A percentile compares a stretch with the other conserved stretches of the same genome.
Conservation (phyloP, 2,113 vertebrate species). For the Andinoacara biseriatus region DNA sequence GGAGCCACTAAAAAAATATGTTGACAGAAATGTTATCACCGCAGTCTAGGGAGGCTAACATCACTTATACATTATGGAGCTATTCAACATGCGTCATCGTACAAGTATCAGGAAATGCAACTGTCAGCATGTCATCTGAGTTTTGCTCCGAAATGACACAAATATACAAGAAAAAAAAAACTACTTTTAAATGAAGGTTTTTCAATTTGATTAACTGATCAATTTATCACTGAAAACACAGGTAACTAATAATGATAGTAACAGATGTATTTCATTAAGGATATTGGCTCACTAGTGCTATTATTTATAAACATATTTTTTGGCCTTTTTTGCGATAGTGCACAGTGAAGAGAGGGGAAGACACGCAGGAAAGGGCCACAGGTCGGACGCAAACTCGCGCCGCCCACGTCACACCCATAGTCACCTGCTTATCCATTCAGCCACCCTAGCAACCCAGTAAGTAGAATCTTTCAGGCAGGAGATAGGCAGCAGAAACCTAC, state of each 20-base stretch:
- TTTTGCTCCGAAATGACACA: background rate
- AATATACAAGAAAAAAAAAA: background rate
- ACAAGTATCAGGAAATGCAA: conserved; percentile 29
- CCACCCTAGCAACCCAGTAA: too few relatives aligned
- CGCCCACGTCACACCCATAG: too few relatives aligned
- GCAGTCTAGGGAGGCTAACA: conserved; percentile 6
- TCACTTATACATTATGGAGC: conserved; percentile 14
- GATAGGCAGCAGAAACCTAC: background rate
- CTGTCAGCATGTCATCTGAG: background rate
- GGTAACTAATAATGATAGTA: background rate
- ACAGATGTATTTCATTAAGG: background rate
- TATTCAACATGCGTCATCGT: background rate
- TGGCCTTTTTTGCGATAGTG: too few relatives aligned
- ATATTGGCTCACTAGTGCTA: too few relatives aligned
- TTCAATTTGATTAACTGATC: too few relatives aligned
- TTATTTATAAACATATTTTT: too few relatives aligned
- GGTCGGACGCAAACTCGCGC: too few relatives aligned
- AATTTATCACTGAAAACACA: background rate
- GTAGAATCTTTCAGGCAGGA: background rate
- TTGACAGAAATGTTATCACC: conserved; percentile 30
- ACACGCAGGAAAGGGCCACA: too few relatives aligned
- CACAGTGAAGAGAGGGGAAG: too few relatives aligned
- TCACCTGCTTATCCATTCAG: too few relatives aligned
- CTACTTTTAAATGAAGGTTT: too few relatives aligned
- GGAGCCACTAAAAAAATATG: background rate